Evolutionary conservation across 2,113 vertebrate genomes (phyloP).

Genomic region (Ceratotherium simum): DNA sequence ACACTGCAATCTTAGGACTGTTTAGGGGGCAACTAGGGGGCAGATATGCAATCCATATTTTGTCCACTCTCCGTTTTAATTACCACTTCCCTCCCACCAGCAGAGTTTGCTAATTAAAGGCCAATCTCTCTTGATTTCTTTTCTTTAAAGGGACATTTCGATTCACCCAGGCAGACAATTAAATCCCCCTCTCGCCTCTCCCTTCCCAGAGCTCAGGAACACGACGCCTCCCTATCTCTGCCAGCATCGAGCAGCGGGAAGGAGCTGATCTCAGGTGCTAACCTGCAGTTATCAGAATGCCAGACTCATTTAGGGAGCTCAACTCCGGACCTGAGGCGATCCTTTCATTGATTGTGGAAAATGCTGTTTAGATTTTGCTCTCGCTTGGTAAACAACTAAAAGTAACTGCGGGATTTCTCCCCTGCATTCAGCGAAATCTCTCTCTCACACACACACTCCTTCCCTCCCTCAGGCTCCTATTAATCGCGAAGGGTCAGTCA

Average conservation of each 20-base stretch:
- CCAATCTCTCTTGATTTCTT: constrained; percentile 66
- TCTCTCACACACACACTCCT: not conserved
- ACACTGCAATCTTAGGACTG: not conserved
- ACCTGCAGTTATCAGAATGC: constrained; percentile 80
- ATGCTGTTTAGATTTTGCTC: constrained; percentile 43
- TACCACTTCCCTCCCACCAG: not conserved
- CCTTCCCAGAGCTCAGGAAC: constrained; percentile 52
- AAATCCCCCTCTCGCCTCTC: constrained; percentile 54
- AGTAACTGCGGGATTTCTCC: constrained; percentile 68
- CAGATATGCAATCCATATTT: not conserved
- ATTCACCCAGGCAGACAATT: constrained; percentile 76
- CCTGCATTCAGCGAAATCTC: not conserved
- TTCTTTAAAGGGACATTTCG: constrained; percentile 73
- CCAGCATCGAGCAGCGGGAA: constrained; percentile 45
- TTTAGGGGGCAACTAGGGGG: fast-evolving
- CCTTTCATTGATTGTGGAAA: constrained; percentile 76
- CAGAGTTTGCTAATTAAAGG: constrained; percentile 71
- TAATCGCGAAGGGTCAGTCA: not conserved
- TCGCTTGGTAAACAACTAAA: constrained; percentile 76
- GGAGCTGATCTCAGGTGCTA: constrained; percentile 81
- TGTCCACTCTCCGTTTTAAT: constrained; percentile 51
- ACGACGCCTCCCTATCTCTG: constrained; percentile 65
- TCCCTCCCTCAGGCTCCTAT: not conserved
- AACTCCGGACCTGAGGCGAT: constrained; percentile 64
- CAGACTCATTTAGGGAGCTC: constrained; percentile 79